phyloP scores from a whole-genome alignment of 2,888 invertebrate genomes.

The Choristoneura rosaceana region DNA sequence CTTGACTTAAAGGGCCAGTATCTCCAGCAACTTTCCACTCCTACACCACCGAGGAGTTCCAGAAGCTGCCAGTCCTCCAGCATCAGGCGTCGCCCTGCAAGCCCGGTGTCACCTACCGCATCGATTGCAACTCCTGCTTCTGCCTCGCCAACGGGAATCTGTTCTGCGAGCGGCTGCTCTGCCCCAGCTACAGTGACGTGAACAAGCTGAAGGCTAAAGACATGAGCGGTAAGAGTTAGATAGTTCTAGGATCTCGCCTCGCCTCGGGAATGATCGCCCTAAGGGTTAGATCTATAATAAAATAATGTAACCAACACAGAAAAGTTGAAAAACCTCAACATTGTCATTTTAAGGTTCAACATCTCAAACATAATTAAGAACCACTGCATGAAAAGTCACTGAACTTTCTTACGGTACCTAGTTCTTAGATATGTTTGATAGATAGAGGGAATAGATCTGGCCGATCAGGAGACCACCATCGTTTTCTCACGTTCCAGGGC shows the following conservation, averaged over 20 bases:
- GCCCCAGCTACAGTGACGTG: constrained; percentile 59
- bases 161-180: constrained; percentile 61
- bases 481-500: not conserved
- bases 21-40: constrained; percentile 50
- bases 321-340: no score
- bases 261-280: no score
- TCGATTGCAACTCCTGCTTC: constrained; percentile 69
- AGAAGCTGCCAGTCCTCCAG: constrained; percentile 49
- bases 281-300: no score
- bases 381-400: no score
- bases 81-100: constrained; percentile 57
- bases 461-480: not conserved
- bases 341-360: no score
- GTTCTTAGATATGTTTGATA: no score
- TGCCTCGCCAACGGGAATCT: constrained; percentile 61
- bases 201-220: constrained; percentile 56
- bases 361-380: no score
- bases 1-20: not conserved
- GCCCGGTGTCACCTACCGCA: constrained; percentile 59
- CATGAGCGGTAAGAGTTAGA: constrained; percentile 57
- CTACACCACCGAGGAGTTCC: constrained; percentile 45
- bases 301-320: no score
- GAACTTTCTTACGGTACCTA: no score
- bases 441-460: no score
- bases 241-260: no score